Evolutionary conservation across 2,113 vertebrate genomes (phyloP).

Genomic region (Aepyceros melampus): DNA sequence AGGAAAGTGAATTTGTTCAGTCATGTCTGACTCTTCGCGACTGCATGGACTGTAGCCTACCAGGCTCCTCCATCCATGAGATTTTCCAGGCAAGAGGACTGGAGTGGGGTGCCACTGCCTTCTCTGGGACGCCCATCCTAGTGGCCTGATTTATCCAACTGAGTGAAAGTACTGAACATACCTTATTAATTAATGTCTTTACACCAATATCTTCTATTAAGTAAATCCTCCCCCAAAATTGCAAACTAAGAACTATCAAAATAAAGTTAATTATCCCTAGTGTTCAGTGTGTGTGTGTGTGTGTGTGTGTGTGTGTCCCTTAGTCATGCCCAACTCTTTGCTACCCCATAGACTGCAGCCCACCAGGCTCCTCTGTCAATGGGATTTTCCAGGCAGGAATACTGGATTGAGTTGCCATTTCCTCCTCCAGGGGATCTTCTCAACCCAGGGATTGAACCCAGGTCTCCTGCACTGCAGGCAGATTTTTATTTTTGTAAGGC

Average conservation of each 20-base stretch:
- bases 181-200: background rate
- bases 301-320: background rate
- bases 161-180: fast-evolving
- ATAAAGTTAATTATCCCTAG: background rate
- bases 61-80: too few relatives aligned
- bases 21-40: too few relatives aligned
- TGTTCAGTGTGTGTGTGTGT: background rate
- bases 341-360: background rate
- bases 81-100: too few relatives aligned
- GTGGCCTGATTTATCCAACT: background rate
- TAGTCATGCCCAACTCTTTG: background rate
- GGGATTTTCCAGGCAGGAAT: background rate
- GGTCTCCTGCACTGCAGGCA: background rate
- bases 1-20: too few relatives aligned
- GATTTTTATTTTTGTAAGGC: background rate
- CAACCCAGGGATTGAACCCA: background rate
- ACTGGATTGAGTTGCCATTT: background rate
- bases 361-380: background rate
- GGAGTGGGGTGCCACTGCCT: too few relatives aligned
- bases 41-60: too few relatives aligned
- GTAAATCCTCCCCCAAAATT: background rate
- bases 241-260: background rate
- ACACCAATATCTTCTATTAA: background rate
- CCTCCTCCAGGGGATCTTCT: background rate
- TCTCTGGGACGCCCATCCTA: background rate